A percentile compares a stretch with the other conserved stretches of the same genome.
phyloP scores from a whole-genome alignment of 2,113 vertebrate species.

The Clarias macrocephalus region DNA sequence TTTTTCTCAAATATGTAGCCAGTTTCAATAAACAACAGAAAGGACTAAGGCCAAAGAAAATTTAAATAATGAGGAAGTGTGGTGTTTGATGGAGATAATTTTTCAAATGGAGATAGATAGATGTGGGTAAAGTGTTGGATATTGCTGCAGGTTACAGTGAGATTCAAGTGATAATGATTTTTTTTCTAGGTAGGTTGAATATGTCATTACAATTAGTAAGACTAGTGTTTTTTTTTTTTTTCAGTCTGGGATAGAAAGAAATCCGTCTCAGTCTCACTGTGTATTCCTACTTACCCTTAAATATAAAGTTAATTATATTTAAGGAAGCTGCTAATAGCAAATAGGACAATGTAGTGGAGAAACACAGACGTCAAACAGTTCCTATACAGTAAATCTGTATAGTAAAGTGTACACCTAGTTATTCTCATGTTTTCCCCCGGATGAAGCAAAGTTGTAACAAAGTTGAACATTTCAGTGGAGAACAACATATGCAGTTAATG shows the following conservation, averaged over 20 bases:
- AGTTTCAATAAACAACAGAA: too few relatives aligned
- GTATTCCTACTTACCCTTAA: too few relatives aligned
- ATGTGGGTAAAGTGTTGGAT: too few relatives aligned
- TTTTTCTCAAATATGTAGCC: neutral
- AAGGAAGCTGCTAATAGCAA: neutral
- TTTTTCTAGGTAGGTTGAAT: too few relatives aligned
- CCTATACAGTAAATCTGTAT: neutral
- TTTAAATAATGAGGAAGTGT: neutral
- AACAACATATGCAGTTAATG: neutral
- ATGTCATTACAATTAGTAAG: too few relatives aligned
- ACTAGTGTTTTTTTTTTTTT: neutral
- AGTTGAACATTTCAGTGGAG: neutral
- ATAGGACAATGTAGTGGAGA: neutral
- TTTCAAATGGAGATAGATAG: too few relatives aligned
- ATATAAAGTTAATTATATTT: neutral
- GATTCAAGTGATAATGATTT: too few relatives aligned
- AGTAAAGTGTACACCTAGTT: neutral
- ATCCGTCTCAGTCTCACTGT: neutral
- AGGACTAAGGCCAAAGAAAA: conserved; percentile 6
- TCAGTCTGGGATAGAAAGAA: neutral
- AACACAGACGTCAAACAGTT: neutral
- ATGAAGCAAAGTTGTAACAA: neutral
- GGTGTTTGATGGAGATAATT: too few relatives aligned
- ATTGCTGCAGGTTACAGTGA: too few relatives aligned
- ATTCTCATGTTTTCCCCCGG: neutral